Evolutionary conservation across 1,140 invertebrate species (phyloP).

Genomic region (Dinothrombium tinctorium): DNA sequence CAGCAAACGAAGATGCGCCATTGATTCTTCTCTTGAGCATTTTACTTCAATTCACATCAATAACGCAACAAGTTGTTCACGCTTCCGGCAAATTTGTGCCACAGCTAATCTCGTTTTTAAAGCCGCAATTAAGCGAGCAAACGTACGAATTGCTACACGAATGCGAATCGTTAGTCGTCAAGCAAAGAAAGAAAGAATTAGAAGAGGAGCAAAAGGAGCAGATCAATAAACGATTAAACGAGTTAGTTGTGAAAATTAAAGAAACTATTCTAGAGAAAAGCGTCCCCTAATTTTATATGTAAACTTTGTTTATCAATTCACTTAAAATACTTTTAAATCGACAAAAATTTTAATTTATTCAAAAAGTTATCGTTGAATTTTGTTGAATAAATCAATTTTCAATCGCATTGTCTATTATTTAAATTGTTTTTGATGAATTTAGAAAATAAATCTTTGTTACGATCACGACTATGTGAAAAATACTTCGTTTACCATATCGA

Average conservation of each 20-base stretch:
- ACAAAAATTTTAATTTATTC: no score
- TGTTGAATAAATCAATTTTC: no score
- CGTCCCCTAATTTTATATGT: no score
- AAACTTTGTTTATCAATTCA: no score
- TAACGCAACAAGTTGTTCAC: slow-evolving; percentile 52
- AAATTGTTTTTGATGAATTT: no score
- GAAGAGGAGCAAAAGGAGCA: not conserved
- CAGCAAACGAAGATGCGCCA: slow-evolving; percentile 41
- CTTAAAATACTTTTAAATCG: no score
- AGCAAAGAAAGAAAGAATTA: not conserved
- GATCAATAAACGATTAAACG: not conserved
- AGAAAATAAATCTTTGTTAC: no score
- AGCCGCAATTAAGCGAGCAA: slow-evolving; percentile 28
- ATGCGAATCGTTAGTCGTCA: not conserved
- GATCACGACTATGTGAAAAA: no score
- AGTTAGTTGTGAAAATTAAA: not conserved
- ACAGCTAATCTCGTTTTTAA: slow-evolving; percentile 43
- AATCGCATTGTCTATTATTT: no score
- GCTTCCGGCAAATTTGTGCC: slow-evolving; percentile 75
- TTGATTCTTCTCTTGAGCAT: slow-evolving; percentile 53
- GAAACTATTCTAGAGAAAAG: no score
- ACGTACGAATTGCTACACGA: not conserved
- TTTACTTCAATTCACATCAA: slow-evolving; percentile 51
- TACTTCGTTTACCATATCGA: no score
- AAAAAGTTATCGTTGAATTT: no score